Percentiles rank a stretch among this genome's conserved stretches.
These are phyloP conservation scores for Petrosia ficiformis DNA, from an alignment of 37 sponge, comb jelly and placozoan genomes.

Conservation along the genomic window DNA sequence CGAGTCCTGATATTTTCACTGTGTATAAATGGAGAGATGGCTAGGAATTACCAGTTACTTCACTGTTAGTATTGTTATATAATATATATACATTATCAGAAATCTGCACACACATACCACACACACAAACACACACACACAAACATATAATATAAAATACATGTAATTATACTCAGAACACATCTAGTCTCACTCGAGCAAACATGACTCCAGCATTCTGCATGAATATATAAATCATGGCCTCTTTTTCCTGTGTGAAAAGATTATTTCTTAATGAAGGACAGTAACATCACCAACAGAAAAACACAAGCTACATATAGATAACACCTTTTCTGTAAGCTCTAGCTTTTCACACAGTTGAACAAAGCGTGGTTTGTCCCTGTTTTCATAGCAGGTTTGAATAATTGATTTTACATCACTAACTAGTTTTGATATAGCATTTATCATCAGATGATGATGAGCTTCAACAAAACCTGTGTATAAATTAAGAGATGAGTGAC, in stretches of 20 bases:
- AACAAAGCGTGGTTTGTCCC: constrained; percentile 1
- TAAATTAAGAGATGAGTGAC: background rate
- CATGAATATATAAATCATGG: constrained; percentile 42
- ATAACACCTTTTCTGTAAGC: constrained; percentile 37
- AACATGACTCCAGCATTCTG: constrained; percentile 48
- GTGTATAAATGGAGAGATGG: too few species aligned
- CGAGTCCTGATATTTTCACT: too few species aligned
- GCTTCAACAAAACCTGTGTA: constrained; percentile 30
- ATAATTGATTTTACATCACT: background rate
- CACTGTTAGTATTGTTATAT: too few species aligned
- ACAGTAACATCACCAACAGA: background rate
- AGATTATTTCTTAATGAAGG: background rate
- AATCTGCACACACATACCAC: too few species aligned
- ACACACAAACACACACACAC: too few species aligned
- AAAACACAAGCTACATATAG: too few species aligned
- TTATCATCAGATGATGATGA: background rate
- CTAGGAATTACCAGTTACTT: too few species aligned
- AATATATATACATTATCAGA: too few species aligned
- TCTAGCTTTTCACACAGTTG: constrained; percentile 38
- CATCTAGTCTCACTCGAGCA: constrained; percentile 18
- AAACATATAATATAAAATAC: background rate
- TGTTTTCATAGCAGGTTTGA: background rate
- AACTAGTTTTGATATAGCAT: constrained; percentile 18
- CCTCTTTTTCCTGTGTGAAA: constrained; percentile 42
- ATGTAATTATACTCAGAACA: background rate